Base-by-base conservation (phyloP, 2,888 invertebrate species). In the Lomographa bimaculata region DNA sequence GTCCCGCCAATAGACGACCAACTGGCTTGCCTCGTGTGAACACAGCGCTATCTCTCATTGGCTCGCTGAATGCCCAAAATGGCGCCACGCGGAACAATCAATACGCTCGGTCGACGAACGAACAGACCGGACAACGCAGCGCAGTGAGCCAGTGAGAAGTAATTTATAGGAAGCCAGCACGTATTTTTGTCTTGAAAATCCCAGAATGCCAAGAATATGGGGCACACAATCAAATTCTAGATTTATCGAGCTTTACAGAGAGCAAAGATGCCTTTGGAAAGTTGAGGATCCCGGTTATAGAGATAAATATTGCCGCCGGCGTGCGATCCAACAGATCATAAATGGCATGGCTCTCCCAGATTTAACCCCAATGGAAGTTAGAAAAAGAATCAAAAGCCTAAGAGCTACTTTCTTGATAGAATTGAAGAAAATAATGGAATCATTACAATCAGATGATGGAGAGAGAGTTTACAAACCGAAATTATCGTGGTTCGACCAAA, bases 191-290 rank as follows among this genome's bases (percentile, higher is more conserved):
- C 9, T 11, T 2, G n/a, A 24, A 10, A 10, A 24, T 24, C 11
- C 6, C 24, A 2, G n/a, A 5, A 24, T 24, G 24, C 6, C 24
- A 2, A 10, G 10, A 11, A n/a, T 5, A 3, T 24, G 24, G 24
- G n/a, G 6, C 24, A 1, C n/a, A 1, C 6, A 11, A 24, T 24
- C 10, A n/a, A 24, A 11, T 24, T 24, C n/a, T 12, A 24, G 11
- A 24, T 24, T 24, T 10, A 12, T 24, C 1, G 2, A n/a, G n/a
- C 24, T 24, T 5, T 24, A 24, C 4, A 24, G 3, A 12, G 11
- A 24, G 12, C 24, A n/a, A 11, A 10, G n/a, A 11, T 24, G 24
- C n/a, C 24, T 24, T 24, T 24, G 24, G 24, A 12, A 24, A 2
- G n/a, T 3, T 2, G 24, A 24, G 3, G 24, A 24, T 10, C 11